Evolutionary conservation across 1,140 invertebrate species (phyloP).

Genomic region (Drosophila erecta): DNA sequence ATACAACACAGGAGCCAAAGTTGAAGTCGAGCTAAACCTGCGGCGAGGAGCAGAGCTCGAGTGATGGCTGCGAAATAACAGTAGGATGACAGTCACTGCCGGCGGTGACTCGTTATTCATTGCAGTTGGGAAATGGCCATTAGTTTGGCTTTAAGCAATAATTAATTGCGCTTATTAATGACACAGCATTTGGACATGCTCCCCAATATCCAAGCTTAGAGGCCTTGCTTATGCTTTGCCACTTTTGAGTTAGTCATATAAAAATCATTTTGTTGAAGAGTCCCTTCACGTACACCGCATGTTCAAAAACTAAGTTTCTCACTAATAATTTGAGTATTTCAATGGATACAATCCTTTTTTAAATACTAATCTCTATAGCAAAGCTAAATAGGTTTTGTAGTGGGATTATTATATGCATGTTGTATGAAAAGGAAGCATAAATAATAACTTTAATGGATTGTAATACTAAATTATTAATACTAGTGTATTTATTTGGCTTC

Average conservation of each 20-base stretch:
- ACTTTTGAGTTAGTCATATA: background rate
- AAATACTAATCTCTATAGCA: too few relatives aligned
- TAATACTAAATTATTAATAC: too few relatives aligned
- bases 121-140: background rate
- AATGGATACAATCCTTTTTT: too few relatives aligned
- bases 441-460: too few relatives aligned
- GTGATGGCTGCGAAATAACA: slow-evolving; percentile 18
- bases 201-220: background rate
- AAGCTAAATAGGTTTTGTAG: too few relatives aligned
- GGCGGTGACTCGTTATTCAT: background rate
- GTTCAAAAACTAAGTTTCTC: too few relatives aligned
- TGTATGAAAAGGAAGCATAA: too few relatives aligned
- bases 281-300: too few relatives aligned
- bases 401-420: too few relatives aligned
- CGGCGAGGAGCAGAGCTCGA: background rate
- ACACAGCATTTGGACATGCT: background rate
- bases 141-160: background rate
- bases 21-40: slow-evolving; percentile 7
- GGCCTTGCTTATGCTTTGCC: background rate
- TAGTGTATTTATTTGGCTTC: too few relatives aligned
- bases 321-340: too few relatives aligned
- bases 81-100: slow-evolving; percentile 4
- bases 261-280: too few relatives aligned
- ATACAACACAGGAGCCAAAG: slow-evolving; percentile 30
- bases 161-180: background rate